Conservation (phyloP, 64 coral and sea anemone genomes). For the Montipora foliosa region DNA sequence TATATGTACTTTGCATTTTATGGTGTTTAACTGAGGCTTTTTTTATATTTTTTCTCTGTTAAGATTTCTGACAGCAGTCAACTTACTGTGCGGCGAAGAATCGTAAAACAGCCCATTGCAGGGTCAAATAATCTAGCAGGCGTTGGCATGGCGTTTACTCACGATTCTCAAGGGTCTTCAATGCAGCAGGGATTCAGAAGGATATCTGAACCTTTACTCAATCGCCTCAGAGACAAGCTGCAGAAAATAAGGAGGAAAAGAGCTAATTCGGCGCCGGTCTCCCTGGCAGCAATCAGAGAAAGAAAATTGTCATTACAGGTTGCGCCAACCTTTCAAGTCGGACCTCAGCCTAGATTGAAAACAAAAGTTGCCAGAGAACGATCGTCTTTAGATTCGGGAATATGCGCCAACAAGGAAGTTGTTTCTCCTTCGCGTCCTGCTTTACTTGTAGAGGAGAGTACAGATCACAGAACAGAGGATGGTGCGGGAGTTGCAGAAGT, state of each 20-base stretch:
- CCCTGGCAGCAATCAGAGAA: conserved; percentile 20
- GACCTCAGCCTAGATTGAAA: not conserved
- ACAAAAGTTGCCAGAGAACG: not conserved
- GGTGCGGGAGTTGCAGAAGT: not conserved
- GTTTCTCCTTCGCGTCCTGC: not conserved
- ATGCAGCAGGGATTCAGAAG: not conserved
- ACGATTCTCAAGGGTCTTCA: not conserved
- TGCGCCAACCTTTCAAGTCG: not conserved
- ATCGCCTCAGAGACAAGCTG: conserved; percentile 48
- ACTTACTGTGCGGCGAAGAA: conserved; percentile 7
- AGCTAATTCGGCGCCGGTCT: conserved; percentile 28
- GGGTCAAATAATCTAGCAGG: not conserved
- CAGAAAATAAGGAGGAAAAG: conserved; percentile 42
- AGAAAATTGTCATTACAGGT: conserved; percentile 2
- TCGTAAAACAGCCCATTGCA: not conserved
- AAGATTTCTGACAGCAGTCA: conserved; percentile 6
- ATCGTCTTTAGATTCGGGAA: not conserved
- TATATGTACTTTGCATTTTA: not conserved
- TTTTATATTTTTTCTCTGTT: not conserved
- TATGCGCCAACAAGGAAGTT: not conserved
- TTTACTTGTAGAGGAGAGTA: not conserved
- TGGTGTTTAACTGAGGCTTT: not conserved
- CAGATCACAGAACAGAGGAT: not conserved
- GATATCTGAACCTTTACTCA: conserved; percentile 45
- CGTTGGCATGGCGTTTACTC: not conserved